These are phyloP conservation scores for Bimastos eiseni DNA, from an alignment of 2,888 invertebrate species.

Conservation along the genomic window DNA sequence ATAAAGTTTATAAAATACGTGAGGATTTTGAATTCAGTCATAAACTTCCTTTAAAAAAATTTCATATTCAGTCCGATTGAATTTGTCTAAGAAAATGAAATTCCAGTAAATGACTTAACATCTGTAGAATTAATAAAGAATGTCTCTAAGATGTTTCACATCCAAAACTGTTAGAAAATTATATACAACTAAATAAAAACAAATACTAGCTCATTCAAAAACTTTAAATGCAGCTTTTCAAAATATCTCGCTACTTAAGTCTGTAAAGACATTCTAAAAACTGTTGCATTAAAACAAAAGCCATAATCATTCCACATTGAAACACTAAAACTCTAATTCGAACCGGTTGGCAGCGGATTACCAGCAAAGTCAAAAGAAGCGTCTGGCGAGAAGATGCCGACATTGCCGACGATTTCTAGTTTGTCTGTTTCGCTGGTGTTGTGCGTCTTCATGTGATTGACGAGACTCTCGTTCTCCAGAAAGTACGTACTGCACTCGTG, in stretches of 20 bases:
- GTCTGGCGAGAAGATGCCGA: neutral
- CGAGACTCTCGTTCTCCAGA: conserved; percentile 13
- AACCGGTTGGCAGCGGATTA: neutral
- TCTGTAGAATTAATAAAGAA: neutral
- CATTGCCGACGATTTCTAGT: neutral
- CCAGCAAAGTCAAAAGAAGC: neutral
- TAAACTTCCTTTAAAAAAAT: too few species aligned
- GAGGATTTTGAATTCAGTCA: too few species aligned
- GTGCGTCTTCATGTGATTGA: neutral
- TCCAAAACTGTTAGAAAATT: neutral
- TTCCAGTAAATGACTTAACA: neutral
- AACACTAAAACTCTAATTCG: neutral
- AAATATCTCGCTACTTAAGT: neutral
- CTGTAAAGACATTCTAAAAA: neutral
- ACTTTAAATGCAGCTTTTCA: neutral
- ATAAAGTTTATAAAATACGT: too few species aligned
- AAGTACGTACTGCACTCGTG: conserved; percentile 19
- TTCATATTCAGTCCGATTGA: neutral
- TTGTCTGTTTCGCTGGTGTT: neutral
- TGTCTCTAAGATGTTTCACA: neutral
- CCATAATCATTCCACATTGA: neutral
- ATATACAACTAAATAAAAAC: neutral
- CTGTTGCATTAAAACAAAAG: neutral
- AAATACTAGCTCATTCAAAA: neutral
- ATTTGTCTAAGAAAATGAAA: neutral